Evolutionary conservation across 2,113 vertebrate species (phyloP), one percentile per base, ranked within the genome.

Genomic region (Perca fluviatilis): DNA sequence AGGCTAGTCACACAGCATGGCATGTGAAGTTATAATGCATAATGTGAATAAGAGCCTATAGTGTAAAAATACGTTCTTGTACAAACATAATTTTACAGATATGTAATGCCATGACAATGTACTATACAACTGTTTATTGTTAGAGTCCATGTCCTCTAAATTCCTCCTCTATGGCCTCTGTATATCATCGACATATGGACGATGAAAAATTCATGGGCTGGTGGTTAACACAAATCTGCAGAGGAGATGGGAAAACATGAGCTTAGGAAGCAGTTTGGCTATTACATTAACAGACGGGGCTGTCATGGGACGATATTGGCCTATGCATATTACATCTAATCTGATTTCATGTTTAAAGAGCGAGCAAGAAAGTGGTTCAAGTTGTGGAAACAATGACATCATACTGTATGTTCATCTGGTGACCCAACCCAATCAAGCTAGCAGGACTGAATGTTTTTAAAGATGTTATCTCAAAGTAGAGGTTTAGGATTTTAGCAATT

Each of bases 321-420:
- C 70, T 88, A 82, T 89, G 87, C 91, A 91, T 93, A 93, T 92
- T 92, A 92, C 83, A 91, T 86, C 86, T 90, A 92, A 92, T 92
- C 87, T 86, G 79, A 91, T 92, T 88, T 88, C 84, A 85, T 86
- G 88, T 94, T 89, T 91, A 89, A 88, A 92, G 84, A 89, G 85
- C 64, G 56, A 83, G 86, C 9, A 33, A 89, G 88, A 92, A 86
- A 92, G 83, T 81, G 91, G 73, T 89, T 91, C 82, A 90, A 91
- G 88, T 93, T 91, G 91, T 91, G 91, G 90, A 94, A 94, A 92
- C 89, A 90, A 89, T 92, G 88, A 94, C 92, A 90, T 93, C 92
- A 92, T 83, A n/a, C 74, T 74, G 79, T 72, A 80, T 64, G 77
- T 58, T 91, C 83, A 76, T 87, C 58, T 62, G 68, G 82, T 71